Conservation (phyloP, 1,140 invertebrate genomes). For the Pogonus chalceus region DNA sequence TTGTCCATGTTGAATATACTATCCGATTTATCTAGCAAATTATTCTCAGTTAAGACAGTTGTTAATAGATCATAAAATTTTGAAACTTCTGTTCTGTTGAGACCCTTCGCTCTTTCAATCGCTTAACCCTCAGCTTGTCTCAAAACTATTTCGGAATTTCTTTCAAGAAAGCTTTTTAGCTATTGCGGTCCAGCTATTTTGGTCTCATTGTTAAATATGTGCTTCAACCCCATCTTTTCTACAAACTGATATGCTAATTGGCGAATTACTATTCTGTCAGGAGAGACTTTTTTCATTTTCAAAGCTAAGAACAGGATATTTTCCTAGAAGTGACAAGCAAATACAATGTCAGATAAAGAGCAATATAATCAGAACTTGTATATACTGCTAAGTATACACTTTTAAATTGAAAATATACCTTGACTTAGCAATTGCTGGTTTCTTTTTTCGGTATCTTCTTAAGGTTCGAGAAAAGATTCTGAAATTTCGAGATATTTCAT, state of each 20-base stretch:
- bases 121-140: slow-evolving; percentile 33
- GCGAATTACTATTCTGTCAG: slow-evolving; percentile 26
- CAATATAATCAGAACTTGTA: no score
- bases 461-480: no score
- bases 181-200: slow-evolving; percentile 22
- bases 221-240: slow-evolving; percentile 21
- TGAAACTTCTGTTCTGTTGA: slow-evolving; percentile 26
- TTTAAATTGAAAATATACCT: slow-evolving; percentile 16
- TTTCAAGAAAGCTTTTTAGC: slow-evolving; percentile 27
- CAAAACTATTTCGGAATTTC: slow-evolving; percentile 28
- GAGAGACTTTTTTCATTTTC: slow-evolving; percentile 28
- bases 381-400: no score
- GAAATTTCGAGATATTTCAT: no score
- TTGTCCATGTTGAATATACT: slow-evolving; percentile 36
- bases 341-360: no score
- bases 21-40: slow-evolving; percentile 25
- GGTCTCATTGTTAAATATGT: slow-evolving; percentile 24
- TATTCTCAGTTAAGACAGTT: slow-evolving; percentile 21
- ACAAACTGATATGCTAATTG: slow-evolving; percentile 24
- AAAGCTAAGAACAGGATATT: no score
- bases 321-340: no score
- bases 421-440: slow-evolving; percentile 14
- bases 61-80: slow-evolving; percentile 27
- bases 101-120: no score
- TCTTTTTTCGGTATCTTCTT: no score